These are phyloP conservation scores for Terrapene triunguis DNA, from an alignment of 2,113 vertebrate species.

Conservation along the genomic window DNA sequence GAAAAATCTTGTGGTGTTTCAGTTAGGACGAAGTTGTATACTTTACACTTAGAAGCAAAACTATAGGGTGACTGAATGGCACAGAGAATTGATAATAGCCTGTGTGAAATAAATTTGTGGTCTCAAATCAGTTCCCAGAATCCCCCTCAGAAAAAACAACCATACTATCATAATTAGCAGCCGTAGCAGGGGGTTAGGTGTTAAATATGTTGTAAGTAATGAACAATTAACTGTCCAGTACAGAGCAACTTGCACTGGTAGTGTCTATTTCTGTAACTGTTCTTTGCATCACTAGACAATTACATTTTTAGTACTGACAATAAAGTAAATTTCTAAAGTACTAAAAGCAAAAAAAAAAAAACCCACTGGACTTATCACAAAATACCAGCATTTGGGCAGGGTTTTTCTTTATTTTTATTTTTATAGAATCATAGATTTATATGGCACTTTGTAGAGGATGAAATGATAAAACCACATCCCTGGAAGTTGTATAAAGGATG, in stretches of 20 bases:
- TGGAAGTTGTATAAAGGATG: not conserved
- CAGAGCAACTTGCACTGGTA: not conserved
- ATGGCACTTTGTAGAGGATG: not conserved
- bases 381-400: not conserved
- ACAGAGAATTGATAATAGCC: not conserved
- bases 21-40: not conserved
- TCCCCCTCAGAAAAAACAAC: not conserved
- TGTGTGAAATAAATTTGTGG: not conserved
- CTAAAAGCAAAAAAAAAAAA: not conserved
- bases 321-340: not conserved
- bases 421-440: not conserved
- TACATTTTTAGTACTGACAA: rapidly evolving
- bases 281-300: not conserved
- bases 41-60: not conserved
- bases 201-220: too few species aligned
- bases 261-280: not conserved
- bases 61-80: not conserved
- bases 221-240: rapidly evolving
- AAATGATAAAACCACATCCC: not conserved
- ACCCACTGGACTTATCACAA: not conserved
- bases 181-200: not conserved
- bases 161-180: not conserved
- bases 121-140: not conserved
- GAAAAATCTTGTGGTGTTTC: not conserved
- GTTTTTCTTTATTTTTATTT: rapidly evolving